Conservation (phyloP, 2,113 vertebrate species). For the Fulmarus glacialis region DNA sequence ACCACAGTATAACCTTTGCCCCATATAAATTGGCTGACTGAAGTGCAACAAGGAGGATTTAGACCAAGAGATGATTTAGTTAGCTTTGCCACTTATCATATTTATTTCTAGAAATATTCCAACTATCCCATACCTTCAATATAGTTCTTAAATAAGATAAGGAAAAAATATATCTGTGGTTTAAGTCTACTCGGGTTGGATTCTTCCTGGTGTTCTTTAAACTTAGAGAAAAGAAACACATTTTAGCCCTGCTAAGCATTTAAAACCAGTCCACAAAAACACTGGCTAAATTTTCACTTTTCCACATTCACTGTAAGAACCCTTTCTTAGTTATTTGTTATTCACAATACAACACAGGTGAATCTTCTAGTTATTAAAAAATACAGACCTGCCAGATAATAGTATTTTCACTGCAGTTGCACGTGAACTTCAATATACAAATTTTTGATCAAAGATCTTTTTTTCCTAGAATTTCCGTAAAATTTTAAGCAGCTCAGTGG, state of each 20-base stretch:
- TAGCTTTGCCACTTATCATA: background rate
- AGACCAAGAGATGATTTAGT: background rate
- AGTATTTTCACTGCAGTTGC: background rate
- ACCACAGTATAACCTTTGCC: background rate
- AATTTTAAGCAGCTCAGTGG: background rate
- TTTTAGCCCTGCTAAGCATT: background rate
- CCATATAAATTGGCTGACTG: background rate
- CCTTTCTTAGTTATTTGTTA: background rate
- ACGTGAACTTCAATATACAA: background rate
- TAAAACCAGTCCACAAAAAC: background rate
- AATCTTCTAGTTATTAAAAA: background rate
- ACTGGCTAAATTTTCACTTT: background rate
- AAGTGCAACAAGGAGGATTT: background rate
- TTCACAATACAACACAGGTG: background rate
- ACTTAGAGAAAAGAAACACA: background rate
- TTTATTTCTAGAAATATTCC: background rate
- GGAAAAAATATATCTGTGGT: background rate
- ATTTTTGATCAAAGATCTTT: background rate
- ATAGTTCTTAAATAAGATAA: background rate
- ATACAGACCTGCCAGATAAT: background rate
- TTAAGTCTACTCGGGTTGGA: background rate
- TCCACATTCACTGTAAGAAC: background rate
- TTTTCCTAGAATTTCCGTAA: background rate
- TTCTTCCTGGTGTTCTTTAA: background rate
- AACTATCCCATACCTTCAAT: background rate